These are phyloP conservation scores for Podocnemis expansa DNA, from an alignment of 2,113 vertebrate genomes.

Conservation along the genomic window DNA sequence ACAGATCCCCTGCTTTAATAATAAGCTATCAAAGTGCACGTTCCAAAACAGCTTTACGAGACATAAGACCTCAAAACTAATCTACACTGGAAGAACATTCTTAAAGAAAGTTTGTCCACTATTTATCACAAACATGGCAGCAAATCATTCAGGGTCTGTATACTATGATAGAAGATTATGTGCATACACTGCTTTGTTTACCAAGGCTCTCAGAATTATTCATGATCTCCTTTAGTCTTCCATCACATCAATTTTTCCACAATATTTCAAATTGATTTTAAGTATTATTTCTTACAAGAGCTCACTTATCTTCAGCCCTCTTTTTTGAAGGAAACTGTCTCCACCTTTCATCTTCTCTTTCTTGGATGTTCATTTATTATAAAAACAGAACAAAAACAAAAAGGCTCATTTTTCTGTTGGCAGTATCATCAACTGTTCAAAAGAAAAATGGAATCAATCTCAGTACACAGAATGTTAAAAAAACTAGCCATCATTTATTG, in stretches of 20 bases:
- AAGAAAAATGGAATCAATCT: neutral
- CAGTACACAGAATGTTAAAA: neutral
- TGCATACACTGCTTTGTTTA: neutral
- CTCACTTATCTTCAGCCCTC: neutral
- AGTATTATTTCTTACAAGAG: neutral
- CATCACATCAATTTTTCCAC: neutral
- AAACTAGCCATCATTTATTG: neutral
- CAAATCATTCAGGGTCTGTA: neutral
- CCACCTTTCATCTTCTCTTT: neutral
- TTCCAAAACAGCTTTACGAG: neutral
- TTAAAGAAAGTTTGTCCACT: neutral
- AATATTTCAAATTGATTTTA: neutral
- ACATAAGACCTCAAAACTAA: neutral
- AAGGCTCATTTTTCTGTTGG: neutral
- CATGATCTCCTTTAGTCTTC: neutral
- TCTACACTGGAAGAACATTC: neutral
- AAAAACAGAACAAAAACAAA: neutral
- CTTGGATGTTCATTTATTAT: neutral
- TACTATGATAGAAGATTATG: neutral
- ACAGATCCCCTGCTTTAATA: neutral
- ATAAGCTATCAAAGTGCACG: constrained; percentile 39
- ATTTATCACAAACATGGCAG: neutral
- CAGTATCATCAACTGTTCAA: neutral
- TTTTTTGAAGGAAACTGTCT: neutral
- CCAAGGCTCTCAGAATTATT: neutral